Conservation (phyloP, 2,888 invertebrate species). For the Eupsilia transversa region DNA sequence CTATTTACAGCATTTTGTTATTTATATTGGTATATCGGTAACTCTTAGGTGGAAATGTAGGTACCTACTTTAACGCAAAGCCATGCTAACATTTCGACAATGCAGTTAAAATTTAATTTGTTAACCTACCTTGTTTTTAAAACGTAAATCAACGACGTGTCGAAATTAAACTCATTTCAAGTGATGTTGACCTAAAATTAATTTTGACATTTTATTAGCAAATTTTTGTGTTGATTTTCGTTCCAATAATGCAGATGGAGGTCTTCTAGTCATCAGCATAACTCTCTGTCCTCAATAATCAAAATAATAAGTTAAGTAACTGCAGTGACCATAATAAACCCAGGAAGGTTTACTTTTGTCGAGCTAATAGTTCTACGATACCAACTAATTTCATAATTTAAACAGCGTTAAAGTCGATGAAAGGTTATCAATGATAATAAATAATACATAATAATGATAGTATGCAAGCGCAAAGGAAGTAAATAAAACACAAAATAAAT, state of each 20-base stretch:
- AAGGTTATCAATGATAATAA: slow-evolving; percentile 30
- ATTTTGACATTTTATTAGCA: not conserved
- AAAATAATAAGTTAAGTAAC: not conserved
- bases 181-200: too few species aligned
- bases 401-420: slow-evolving; percentile 6
- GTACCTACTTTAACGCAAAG: not conserved
- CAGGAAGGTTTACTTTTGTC: not conserved
- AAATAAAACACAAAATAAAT: slow-evolving; percentile 84
- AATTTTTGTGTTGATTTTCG: not conserved
- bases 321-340: not conserved
- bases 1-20: slow-evolving; percentile 12
- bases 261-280: not conserved
- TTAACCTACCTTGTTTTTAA: not conserved
- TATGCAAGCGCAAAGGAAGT: slow-evolving; percentile 60
- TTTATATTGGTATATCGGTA: not conserved
- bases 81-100: not conserved
- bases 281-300: not conserved
- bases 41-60: not conserved
- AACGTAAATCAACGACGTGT: not conserved
- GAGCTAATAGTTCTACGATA: not conserved
- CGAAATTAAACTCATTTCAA: not conserved
- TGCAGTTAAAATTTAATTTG: not conserved
- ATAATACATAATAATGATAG: slow-evolving; percentile 20
- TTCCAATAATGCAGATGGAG: not conserved
- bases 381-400: not conserved